Base-by-base conservation (phyloP, 2,888 invertebrate genomes). In the Leptopilina syphax region DNA sequence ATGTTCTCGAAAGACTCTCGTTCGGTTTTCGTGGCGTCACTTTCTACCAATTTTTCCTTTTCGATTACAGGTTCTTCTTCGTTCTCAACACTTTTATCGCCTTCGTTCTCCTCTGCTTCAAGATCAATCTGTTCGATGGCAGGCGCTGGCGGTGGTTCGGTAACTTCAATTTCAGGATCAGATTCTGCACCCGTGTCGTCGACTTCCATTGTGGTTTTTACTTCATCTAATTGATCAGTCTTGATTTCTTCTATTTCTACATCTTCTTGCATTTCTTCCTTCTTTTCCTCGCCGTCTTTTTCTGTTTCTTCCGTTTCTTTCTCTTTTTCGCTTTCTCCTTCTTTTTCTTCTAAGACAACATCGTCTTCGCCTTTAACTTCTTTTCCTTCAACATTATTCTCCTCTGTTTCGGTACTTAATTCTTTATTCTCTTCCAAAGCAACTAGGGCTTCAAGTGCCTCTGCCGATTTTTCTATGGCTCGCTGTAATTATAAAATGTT, bases 401-500 rank as follows among this genome's bases (percentile, higher is more conserved):
- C 70, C 34, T 50, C 27, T 76, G 63, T 65, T 41, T 80, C 67
- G n/a, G 50, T 54, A 12, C 57, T n/a, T 44, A 57, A 66, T 34
- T 76, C 67, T 60, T 77, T 76, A 7, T 77, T 77, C 18, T 70
- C 80, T 66, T 18, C 50, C 65, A 34, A 27, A 60, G 80, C 82
- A 9, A 81, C 79, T 5, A 79, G 77, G 1, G 82, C 83, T 70
- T 81, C 82, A 1, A 83, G 73, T 18, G 68, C 78, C 68, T 63
- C 70, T 27, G 78, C 70, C 1, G 78, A 68, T 50, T 78, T 78
- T 70, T 73, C 73, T 57, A 73, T 54, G n/a, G 73, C 73, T 9
- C 73, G 34, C 73, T 73, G 73, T 60, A 73, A 73, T 41, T 34
- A 57, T 73, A 57, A 34, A 57, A 18, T 57, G 34, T 13, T 12